Percentiles rank a stretch among this genome's conserved stretches.
These are phyloP conservation scores for Physella acuta DNA, from an alignment of 1,140 invertebrate genomes.

Conservation along the genomic window DNA sequence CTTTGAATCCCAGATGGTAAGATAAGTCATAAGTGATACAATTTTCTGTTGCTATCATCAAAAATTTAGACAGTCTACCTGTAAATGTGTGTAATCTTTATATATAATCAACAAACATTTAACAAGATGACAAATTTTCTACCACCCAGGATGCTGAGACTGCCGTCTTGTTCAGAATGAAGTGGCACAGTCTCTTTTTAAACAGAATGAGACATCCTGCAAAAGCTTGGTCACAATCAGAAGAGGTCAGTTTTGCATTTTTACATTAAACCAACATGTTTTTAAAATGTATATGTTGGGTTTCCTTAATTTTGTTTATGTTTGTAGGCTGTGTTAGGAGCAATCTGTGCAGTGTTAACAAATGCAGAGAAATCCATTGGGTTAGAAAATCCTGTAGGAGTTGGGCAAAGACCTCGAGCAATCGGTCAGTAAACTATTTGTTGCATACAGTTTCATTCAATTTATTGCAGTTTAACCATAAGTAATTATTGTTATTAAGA, in stretches of 20 bases:
- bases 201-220: conserved; percentile 73
- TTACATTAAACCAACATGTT: neutral
- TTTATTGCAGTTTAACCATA: neutral
- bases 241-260: conserved; percentile 63
- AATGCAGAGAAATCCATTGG: conserved; percentile 74
- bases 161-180: conserved; percentile 74
- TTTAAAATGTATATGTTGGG: neutral
- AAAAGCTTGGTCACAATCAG: conserved; percentile 67
- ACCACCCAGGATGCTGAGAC: conserved; percentile 65
- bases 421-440: conserved; percentile 55
- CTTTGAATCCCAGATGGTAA: conserved; percentile 11
- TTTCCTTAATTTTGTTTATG: conserved; percentile 14
- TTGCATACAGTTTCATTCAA: neutral
- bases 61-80: too few relatives aligned
- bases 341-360: conserved; percentile 70
- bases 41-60: too few relatives aligned
- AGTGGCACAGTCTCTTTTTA: conserved; percentile 76
- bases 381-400: conserved; percentile 73
- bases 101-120: too few relatives aligned
- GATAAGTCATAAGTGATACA: too few relatives aligned
- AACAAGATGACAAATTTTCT: too few relatives aligned
- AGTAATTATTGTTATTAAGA: neutral
- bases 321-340: conserved; percentile 67
- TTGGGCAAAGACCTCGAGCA: conserved; percentile 75
- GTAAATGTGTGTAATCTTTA: too few relatives aligned